These are phyloP conservation scores for Trichomalopsis sarcophagae DNA, from an alignment of 1,140 invertebrate genomes.

Conservation along the genomic window DNA sequence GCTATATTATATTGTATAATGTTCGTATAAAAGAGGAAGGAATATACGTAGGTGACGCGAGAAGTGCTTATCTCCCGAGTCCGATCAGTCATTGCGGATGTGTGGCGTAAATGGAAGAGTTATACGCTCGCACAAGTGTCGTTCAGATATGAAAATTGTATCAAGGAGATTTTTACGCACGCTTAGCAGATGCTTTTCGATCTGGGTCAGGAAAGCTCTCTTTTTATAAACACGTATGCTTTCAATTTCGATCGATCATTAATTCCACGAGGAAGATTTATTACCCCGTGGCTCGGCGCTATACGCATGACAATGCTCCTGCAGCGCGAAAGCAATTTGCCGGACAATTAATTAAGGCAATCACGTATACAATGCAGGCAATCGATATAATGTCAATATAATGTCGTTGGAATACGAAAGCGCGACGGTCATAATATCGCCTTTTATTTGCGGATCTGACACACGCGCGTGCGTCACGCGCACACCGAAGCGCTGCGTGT, in stretches of 20 bases:
- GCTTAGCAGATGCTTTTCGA: no score
- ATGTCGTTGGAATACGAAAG: no score
- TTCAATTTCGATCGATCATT: not conserved
- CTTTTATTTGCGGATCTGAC: slow-evolving; percentile 13
- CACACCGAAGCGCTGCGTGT: not conserved
- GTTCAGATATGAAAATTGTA: not conserved
- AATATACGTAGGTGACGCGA: not conserved
- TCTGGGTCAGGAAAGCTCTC: no score
- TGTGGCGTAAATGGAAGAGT: not conserved
- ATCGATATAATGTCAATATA: no score
- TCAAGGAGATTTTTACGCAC: not conserved
- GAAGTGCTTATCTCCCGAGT: not conserved
- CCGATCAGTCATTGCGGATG: not conserved
- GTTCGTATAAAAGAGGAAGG: not conserved
- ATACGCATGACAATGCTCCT: no score
- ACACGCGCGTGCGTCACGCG: not conserved
- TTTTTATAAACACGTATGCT: no score
- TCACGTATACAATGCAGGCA: not conserved
- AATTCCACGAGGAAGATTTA: not conserved
- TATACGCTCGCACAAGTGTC: not conserved
- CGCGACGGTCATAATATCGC: not conserved
- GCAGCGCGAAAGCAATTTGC: not conserved
- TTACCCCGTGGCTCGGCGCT: no score
- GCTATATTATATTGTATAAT: not conserved
- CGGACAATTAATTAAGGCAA: not conserved